These are phyloP conservation scores for Wiebesia pumilae DNA, from an alignment of 1,140 invertebrate genomes.

Conservation along the genomic window DNA sequence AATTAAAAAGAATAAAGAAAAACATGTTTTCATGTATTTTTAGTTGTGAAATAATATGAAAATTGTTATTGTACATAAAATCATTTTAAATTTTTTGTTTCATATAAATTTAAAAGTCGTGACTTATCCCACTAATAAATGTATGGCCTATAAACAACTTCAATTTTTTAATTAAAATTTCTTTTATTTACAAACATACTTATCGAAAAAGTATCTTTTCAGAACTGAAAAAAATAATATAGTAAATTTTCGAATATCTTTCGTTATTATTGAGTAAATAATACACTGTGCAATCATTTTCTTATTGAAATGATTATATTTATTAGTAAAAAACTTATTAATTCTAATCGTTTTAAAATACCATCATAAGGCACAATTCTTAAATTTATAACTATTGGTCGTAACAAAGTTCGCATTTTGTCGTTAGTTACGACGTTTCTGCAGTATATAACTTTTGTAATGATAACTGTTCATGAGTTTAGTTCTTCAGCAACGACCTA, in stretches of 20 bases:
- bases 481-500: not conserved
- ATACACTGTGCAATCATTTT: not conserved
- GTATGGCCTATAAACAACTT: not conserved
- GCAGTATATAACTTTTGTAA: not conserved
- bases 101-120: not conserved
- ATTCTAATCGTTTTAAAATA: too few relatives aligned
- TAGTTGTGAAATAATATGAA: not conserved
- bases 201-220: too few relatives aligned
- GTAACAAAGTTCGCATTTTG: not conserved
- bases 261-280: too few relatives aligned
- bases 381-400: slow-evolving; percentile 4
- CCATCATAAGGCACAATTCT: not conserved
- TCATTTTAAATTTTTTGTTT: not conserved
- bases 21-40: not conserved
- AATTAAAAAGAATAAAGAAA: not conserved
- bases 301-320: not conserved
- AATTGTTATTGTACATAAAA: not conserved
- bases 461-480: not conserved
- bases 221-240: too few relatives aligned
- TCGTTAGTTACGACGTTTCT: not conserved
- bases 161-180: too few relatives aligned
- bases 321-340: too few relatives aligned
- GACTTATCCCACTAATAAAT: not conserved
- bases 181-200: too few relatives aligned
- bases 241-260: too few relatives aligned